A percentile compares a stretch with the other conserved stretches of the same genome.
Conservation (phyloP, 37 sponge, comb jelly and placozoan genomes). For the Ephydatia muelleri region DNA sequence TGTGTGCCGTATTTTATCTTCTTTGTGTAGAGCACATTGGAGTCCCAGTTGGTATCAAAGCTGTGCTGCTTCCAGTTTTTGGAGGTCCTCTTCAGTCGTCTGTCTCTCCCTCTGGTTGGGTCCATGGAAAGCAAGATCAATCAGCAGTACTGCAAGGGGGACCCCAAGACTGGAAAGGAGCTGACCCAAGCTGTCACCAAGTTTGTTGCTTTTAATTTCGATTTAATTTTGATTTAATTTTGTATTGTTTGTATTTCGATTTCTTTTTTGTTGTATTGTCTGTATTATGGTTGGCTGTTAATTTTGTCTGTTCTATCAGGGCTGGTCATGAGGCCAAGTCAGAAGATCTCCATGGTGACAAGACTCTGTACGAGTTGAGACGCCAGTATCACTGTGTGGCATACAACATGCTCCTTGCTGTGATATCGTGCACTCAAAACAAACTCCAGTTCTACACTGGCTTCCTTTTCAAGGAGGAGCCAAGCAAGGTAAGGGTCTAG, state of each 20-base stretch:
- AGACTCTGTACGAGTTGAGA: conserved; percentile 41
- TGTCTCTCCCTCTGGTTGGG: conserved; percentile 64
- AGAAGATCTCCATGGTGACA: conserved; percentile 87
- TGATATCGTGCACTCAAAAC: conserved; percentile 91
- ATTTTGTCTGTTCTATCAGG: conserved; percentile 22
- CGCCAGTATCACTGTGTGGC: conserved; percentile 86
- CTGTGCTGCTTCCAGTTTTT: conserved; percentile 75
- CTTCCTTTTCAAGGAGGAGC: conserved; percentile 94
- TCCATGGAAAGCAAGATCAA: conserved; percentile 71
- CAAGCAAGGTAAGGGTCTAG: conserved; percentile 51
- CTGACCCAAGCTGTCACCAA: conserved; percentile 88
- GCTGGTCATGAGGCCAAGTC: conserved; percentile 69
- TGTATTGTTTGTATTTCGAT: no score
- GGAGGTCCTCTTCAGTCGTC: conserved; percentile 72
- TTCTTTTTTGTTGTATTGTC: not conserved
- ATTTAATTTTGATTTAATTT: not conserved
- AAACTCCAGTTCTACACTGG: conserved; percentile 83
- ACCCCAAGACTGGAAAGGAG: conserved; percentile 83
- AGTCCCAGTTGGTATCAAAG: conserved; percentile 76
- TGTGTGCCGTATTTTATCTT: not conserved
- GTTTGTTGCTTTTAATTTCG: conserved; percentile 27
- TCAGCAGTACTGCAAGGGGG: conserved; percentile 64
- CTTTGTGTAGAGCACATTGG: conserved; percentile 11
- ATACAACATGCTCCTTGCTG: conserved; percentile 78
- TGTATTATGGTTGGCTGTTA: not conserved